A percentile compares a stretch with the other conserved stretches of the same genome.
Conservation (phyloP, 2,888 invertebrate genomes). For the Cryptocephalus primarius region DNA sequence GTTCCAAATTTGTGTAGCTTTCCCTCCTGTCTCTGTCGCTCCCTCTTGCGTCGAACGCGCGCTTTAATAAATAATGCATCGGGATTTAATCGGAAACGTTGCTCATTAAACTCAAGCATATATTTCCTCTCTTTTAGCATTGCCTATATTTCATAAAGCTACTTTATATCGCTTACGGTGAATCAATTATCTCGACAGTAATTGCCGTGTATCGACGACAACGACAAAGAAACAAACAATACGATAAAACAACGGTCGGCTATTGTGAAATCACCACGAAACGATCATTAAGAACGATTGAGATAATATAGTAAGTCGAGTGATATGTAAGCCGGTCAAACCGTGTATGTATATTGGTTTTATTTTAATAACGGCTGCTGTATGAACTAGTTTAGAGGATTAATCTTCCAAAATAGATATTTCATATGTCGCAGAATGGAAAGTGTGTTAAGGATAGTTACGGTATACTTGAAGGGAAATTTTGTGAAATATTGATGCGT, state of each 20-base stretch:
- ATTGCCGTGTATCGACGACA: constrained; percentile 5
- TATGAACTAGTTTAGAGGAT: no score
- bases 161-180: constrained; percentile 12
- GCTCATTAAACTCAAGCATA: constrained; percentile 26
- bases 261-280: no score
- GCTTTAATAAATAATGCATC: constrained; percentile 22
- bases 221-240: background rate
- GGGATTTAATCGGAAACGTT: constrained; percentile 22
- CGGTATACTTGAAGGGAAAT: no score
- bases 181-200: constrained; percentile 12
- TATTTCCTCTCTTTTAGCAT: constrained; percentile 8
- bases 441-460: no score
- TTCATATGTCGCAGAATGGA: no score
- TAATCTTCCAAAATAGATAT: no score
- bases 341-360: no score
- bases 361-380: no score
- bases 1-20: no score
- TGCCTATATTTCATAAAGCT: constrained; percentile 13
- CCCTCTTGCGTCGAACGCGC: background rate
- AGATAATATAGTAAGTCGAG: background rate
- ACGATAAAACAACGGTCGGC: background rate
- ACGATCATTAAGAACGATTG: no score
- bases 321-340: background rate
- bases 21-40: background rate
- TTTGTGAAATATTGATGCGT: background rate